Evolutionary conservation across 2,797 vertebrate genomes (phyloP), one percentile per base, ranked within the genome.

Genomic region (Pseudomugil tenellus): DNA sequence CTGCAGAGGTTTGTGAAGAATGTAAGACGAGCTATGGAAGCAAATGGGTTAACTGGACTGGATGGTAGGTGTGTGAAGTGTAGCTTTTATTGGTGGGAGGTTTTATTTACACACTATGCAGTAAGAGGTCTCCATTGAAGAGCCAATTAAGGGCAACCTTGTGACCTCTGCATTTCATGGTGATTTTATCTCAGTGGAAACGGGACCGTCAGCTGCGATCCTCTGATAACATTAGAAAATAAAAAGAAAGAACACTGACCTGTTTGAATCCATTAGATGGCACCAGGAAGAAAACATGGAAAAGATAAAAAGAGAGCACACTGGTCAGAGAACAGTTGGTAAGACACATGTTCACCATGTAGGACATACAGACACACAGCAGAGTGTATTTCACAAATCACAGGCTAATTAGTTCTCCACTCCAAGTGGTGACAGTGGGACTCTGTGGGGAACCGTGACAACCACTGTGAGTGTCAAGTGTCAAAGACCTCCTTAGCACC

Each of bases 381-480:
- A 70, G 59, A 63, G 74, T 72, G 72, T 74, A 58, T 78, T 77
- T 74, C 84, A 91, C 88, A 92, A 90, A 92, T 92, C 90, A 90
- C 31, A 56, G 67, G 25, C 75, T 90, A 85, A 93, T 91, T 90
- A 88, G 87, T 80, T 49, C 43, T 77, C 68, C 87, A 81, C 87
- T 86, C 71, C 79, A 86, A 73, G 89, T 87, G 92, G 87, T 93
- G 92, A 92, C 89, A 92, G 91, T 89, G 87, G 81, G 54, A 76
- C 86, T 85, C 85, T 58, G 70, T 74, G 58, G 84, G 90, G 85
- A 84, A 71, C 72, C 70, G 0, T 23, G 13, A 32, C 67, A 76
- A 77, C 63, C 60, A 72, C 74, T 63, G 67, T 62, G 51, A 66
- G 85, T 87, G 84, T 86, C 81, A 77, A 84, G 87, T 91, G 92